A percentile compares a stretch with the other conserved stretches of the same genome.
phyloP scores from a whole-genome alignment of 2,888 invertebrate species.

The Lymantria monacha region DNA sequence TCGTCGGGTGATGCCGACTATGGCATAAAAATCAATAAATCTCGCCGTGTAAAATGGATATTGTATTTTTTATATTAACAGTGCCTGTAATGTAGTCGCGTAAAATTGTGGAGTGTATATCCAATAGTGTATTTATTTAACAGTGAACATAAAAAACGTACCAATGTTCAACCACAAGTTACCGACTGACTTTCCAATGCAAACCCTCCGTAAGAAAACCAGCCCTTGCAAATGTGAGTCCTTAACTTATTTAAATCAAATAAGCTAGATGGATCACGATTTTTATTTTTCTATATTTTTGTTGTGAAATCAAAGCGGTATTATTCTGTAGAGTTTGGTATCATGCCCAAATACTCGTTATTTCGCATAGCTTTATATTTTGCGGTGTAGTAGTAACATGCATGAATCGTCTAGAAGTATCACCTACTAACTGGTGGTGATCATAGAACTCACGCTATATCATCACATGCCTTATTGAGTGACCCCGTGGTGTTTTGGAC shows the following conservation, averaged over 20 bases:
- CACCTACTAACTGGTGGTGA: slow-evolving; percentile 48
- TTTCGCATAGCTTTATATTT: slow-evolving; percentile 63
- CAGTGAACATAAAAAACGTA: slow-evolving; percentile 63
- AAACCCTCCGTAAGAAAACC: slow-evolving; percentile 95
- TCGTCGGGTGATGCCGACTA: slow-evolving; percentile 41
- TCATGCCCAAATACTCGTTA: slow-evolving; percentile 50
- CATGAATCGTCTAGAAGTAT: slow-evolving; percentile 62
- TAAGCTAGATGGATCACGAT: slow-evolving; percentile 39
- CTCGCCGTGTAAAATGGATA: slow-evolving; percentile 49
- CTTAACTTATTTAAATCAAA: slow-evolving; percentile 46
- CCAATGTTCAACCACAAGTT: slow-evolving; percentile 83
- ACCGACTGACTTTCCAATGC: slow-evolving; percentile 87
- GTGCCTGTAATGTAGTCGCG: slow-evolving; percentile 41
- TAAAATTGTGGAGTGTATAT: slow-evolving; percentile 47
- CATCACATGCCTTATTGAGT: slow-evolving; percentile 62
- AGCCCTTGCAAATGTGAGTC: slow-evolving; percentile 97
- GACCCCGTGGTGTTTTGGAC: slow-evolving; percentile 75
- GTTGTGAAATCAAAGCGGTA: slow-evolving; percentile 52
- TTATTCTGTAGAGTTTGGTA: slow-evolving; percentile 69
- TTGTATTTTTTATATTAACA: slow-evolving; percentile 46
- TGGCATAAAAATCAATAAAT: slow-evolving; percentile 70
- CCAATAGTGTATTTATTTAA: slow-evolving; percentile 69
- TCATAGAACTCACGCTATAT: slow-evolving; percentile 34
- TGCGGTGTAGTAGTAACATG: slow-evolving; percentile 68
- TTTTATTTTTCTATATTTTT: slow-evolving; percentile 38